A percentile compares a stretch with the other conserved stretches of the same genome.
These are phyloP conservation scores for Amphiduros pacificus DNA, from an alignment of 2,888 invertebrate genomes.

Conservation along the genomic window DNA sequence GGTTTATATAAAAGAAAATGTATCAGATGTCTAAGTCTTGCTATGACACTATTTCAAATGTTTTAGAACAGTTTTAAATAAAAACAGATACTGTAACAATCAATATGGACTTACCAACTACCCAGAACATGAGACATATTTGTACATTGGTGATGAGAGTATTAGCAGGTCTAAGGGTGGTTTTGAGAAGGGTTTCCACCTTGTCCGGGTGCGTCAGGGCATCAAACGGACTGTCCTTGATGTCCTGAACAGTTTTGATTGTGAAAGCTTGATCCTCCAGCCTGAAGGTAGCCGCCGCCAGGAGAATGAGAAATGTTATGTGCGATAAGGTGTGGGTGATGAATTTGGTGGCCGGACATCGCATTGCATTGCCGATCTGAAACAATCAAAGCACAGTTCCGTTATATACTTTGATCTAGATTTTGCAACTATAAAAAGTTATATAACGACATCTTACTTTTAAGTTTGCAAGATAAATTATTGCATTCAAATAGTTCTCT, in stretches of 20 bases:
- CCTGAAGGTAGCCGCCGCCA: conserved; percentile 70
- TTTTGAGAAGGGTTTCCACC: conserved; percentile 49
- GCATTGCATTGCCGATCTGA: conserved; percentile 56
- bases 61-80: too few relatives aligned
- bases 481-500: too few relatives aligned
- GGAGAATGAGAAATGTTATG: conserved; percentile 68
- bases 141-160: conserved; percentile 58
- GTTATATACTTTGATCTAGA: too few relatives aligned
- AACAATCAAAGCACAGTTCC: conserved; percentile 23
- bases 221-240: conserved; percentile 36
- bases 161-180: conserved; percentile 55
- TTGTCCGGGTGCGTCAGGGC: conserved; percentile 40
- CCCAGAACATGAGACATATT: conserved; percentile 59
- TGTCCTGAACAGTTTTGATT: conserved; percentile 33
- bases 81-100: too few relatives aligned
- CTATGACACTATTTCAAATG: too few relatives aligned
- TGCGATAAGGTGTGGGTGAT: conserved; percentile 72
- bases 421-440: too few relatives aligned
- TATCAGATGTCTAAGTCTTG: too few relatives aligned
- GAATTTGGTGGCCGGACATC: conserved; percentile 73
- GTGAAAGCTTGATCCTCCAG: conserved; percentile 43
- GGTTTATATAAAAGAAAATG: too few relatives aligned
- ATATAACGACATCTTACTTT: too few relatives aligned
- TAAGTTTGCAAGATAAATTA: too few relatives aligned
- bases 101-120: conserved; percentile 46